Percentiles rank a stretch among this genome's conserved stretches.
These are phyloP conservation scores for Bujurquina vittata DNA, from an alignment of 2,113 vertebrate genomes.

Conservation along the genomic window DNA sequence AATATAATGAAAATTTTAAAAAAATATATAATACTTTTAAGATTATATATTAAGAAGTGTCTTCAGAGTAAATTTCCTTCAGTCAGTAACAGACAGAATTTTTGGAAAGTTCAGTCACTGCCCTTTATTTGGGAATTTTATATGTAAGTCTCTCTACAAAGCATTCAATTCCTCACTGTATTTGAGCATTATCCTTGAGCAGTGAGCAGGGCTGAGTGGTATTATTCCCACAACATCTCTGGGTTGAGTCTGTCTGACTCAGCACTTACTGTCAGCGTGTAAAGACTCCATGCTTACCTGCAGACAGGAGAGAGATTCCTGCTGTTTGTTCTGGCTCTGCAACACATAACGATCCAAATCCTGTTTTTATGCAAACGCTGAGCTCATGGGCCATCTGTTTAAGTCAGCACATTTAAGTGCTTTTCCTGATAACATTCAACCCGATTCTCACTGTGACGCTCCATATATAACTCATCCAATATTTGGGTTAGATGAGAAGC, in stretches of 20 bases:
- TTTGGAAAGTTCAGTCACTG: not conserved
- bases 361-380: conserved; percentile 52
- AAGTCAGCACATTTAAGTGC: conserved; percentile 26
- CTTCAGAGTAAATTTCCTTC: not conserved
- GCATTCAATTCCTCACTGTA: not conserved
- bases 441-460: conserved; percentile 20
- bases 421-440: conserved; percentile 19
- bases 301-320: conserved; percentile 21
- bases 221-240: conserved; percentile 21
- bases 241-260: conserved; percentile 33
- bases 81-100: not conserved
- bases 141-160: not conserved
- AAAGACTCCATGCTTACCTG: conserved; percentile 44
- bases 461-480: conserved; percentile 25
- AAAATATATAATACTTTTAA: not conserved
- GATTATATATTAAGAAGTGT: not conserved
- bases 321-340: conserved; percentile 46
- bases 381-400: conserved; percentile 49
- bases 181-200: conserved; percentile 1
- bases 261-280: conserved; percentile 32
- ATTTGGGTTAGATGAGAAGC: conserved; percentile 2
- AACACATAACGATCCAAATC: not conserved
- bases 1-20: not conserved
- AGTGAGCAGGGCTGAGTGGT: not conserved
- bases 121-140: not conserved